Evolutionary conservation across 1,140 invertebrate species (phyloP).

Genomic region (Drosophila paulistorum): DNA sequence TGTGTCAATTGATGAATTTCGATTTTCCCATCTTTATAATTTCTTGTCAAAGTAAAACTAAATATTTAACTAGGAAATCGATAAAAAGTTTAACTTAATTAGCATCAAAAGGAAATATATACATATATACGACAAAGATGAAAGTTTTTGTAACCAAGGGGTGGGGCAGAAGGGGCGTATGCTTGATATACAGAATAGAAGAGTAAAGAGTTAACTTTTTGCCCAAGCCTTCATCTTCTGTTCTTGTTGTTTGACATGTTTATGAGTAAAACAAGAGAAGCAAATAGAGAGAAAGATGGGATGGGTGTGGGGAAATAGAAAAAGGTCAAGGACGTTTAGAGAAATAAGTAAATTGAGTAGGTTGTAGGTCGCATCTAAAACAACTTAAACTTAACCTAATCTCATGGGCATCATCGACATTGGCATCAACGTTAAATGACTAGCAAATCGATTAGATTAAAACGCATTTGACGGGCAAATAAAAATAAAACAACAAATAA

Average conservation of each 20-base stretch:
- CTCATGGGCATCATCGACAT: slow-evolving; percentile 37
- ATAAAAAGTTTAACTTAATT: slow-evolving; percentile 26
- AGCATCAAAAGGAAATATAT: slow-evolving; percentile 49
- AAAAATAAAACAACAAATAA: slow-evolving; percentile 28
- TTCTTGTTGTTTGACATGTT: background rate
- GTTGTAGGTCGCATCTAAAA: background rate
- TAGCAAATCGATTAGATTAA: slow-evolving; percentile 70
- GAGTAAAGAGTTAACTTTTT: slow-evolving; percentile 37
- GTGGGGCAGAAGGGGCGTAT: slow-evolving; percentile 31
- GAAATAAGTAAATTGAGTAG: slow-evolving; percentile 39
- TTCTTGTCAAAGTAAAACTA: background rate
- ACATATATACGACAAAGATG: slow-evolving; percentile 35
- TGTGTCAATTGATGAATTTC: slow-evolving; percentile 10
- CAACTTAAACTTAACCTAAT: slow-evolving; percentile 44
- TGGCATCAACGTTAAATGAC: slow-evolving; percentile 60
- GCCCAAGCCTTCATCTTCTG: too few relatives aligned
- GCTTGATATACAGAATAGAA: slow-evolving; percentile 35
- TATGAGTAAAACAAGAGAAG: background rate
- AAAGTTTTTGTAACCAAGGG: slow-evolving; percentile 19
- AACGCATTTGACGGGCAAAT: slow-evolving; percentile 9
- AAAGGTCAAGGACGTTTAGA: slow-evolving; percentile 57
- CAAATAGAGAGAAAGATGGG: background rate
- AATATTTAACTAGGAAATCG: slow-evolving; percentile 27
- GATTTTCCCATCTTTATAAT: slow-evolving; percentile 3
- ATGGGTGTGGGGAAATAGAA: background rate